Evolutionary conservation across 1,140 invertebrate genomes (phyloP), one percentile per base, ranked within the genome.

Genomic region (Papilio glaucus): DNA sequence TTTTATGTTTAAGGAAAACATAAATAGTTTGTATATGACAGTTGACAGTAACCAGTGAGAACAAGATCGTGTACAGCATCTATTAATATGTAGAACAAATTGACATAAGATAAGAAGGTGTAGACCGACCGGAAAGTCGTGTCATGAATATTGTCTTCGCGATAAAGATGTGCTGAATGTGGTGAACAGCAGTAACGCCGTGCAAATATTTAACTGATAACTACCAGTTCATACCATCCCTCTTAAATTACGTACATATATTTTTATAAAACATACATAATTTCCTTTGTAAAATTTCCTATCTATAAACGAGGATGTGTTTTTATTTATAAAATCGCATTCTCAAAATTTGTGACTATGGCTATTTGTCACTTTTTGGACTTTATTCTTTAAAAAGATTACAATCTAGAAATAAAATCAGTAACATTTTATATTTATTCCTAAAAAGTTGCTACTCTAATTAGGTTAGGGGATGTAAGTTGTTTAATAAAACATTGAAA

Each of bases 101-200:
- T 69, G 67, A 72, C 72, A 72, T 69, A 63, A 76, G 74, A 74
- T 74, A 79, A 74, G 71, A 41, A 72, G 67, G 67, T 76, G 71
- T 78, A 72, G 76, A 76, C 75, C 60, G 38, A 45, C 26, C 42
- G 41, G 57, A 61, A 62, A 71, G 79, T 78, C 72, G 73, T 70
- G 78, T 77, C 71, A 74, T 60, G 42, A 71, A 77, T 74, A 72
- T 65, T 82, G 75, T 82, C 79, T 77, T 45, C 33, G 61, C 73
- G 81, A 83, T 83, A 80, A 83, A 74, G 68, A 77, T 81, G 61
- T 81, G 80, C 82, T 83, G 82, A 83, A 79, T 83, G 68, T 77
- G 79, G 73, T 79, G 79, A 81, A 80, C 75, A 77, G 69, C 63
- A 75, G 60, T 24, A 77, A 76, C 67, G 33, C 68, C n/a, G 18